Conservation (phyloP, 1,140 invertebrate genomes). For the Portunus trituberculatus region DNA sequence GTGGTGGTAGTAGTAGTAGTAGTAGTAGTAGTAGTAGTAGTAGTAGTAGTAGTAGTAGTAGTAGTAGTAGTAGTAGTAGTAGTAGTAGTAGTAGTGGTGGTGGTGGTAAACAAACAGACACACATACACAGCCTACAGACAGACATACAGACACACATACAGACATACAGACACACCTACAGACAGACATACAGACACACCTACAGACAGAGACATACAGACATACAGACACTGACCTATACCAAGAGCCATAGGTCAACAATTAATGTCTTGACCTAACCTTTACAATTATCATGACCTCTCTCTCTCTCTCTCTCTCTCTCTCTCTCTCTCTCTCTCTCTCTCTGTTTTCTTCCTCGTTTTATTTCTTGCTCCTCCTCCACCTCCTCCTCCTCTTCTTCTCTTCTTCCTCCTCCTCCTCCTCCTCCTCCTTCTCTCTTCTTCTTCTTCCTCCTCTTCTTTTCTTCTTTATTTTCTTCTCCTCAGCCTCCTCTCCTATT, state of each 20-base stretch:
- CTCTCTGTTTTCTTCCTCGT: not conserved
- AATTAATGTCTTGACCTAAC: no score
- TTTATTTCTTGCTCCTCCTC: no score
- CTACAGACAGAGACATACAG: not conserved
- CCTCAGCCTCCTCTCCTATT: not conserved
- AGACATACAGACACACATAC: no score
- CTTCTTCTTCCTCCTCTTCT: not conserved
- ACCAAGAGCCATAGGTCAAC: no score
- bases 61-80: constrained; percentile 8
- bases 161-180: no score
- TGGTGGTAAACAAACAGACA: not conserved
- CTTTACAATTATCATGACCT: no score
- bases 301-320: constrained; percentile 48
- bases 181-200: not conserved
- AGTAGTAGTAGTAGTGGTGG: not conserved
- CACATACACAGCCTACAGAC: not conserved
- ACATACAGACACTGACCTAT: no score
- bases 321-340: constrained; percentile 61
- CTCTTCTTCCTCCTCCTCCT: not conserved
- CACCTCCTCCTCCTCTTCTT: not conserved
- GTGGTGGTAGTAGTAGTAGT: not conserved
- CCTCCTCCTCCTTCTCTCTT: not conserved
- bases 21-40: constrained; percentile 18
- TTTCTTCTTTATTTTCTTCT: not conserved
- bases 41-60: constrained; percentile 21